Conservation (phyloP, 1,140 invertebrate genomes). For the Dryas iulia region DNA sequence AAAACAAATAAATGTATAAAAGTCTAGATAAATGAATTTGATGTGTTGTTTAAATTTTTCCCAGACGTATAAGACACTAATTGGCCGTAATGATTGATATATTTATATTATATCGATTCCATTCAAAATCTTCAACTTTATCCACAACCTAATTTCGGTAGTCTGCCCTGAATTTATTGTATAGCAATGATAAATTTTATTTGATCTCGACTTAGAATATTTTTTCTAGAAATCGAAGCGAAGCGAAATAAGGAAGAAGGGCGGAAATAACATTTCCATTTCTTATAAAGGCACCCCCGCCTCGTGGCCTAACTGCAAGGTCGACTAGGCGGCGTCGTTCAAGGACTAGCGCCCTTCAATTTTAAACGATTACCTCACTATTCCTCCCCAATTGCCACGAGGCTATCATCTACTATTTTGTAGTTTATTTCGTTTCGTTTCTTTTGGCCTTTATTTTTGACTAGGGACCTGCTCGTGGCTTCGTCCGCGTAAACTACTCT, state of each 20-base stretch:
- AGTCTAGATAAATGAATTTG: neutral
- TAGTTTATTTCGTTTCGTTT: no score
- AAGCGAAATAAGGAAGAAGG: neutral
- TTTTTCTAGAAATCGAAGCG: neutral
- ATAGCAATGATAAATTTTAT: neutral
- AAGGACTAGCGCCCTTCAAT: conserved; percentile 1
- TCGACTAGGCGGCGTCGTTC: neutral
- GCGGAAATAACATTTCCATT: conserved; percentile 1
- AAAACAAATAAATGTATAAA: neutral
- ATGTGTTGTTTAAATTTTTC: neutral
- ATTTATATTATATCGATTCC: neutral
- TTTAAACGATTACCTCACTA: conserved; percentile 1
- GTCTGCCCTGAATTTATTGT: neutral
- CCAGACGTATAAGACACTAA: neutral
- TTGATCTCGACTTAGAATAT: neutral
- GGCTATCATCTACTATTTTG: neutral
- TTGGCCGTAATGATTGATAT: neutral
- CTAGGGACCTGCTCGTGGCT: no score
- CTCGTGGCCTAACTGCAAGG: neutral
- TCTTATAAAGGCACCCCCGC: conserved; percentile 1
- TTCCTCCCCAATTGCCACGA: neutral
- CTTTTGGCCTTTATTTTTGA: neutral
- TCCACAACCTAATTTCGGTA: neutral
- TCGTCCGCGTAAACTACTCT: no score
- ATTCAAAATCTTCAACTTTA: neutral